A percentile compares a stretch with the other conserved stretches of the same genome.
phyloP scores from a whole-genome alignment of 2,113 vertebrate species.

The Clarias gariepinus region DNA sequence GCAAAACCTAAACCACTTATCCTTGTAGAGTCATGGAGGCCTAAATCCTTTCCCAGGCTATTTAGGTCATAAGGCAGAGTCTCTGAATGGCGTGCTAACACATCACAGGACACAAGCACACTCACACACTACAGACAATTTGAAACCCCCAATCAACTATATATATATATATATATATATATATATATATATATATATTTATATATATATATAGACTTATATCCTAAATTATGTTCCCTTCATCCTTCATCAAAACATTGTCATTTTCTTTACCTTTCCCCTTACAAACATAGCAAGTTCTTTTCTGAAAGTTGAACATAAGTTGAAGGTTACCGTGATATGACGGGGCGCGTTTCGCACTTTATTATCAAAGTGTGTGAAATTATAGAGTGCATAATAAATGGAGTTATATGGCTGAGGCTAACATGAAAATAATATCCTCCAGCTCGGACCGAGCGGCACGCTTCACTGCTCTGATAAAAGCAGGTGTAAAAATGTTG shows the following conservation, averaged over 20 bases:
- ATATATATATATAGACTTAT: constrained; percentile 67
- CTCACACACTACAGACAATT: too few species aligned
- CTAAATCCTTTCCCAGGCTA: too few species aligned
- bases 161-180: too few species aligned
- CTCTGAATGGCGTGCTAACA: too few species aligned
- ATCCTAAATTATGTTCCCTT: neutral
- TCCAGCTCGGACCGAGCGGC: constrained; percentile 71
- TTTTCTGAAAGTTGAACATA: constrained; percentile 75
- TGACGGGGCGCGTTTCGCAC: constrained; percentile 65
- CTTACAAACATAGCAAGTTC: constrained; percentile 60
- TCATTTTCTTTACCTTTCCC: constrained; percentile 62
- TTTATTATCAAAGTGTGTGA: constrained; percentile 77
- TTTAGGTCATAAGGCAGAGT: too few species aligned
- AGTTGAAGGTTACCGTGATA: constrained; percentile 77
- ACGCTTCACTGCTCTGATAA: constrained; percentile 79
- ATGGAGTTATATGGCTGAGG: constrained; percentile 76
- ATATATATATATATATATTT: too few species aligned
- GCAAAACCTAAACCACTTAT: too few species aligned
- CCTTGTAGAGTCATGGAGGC: too few species aligned
- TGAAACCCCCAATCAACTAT: too few species aligned
- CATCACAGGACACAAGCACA: too few species aligned
- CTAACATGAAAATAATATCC: constrained; percentile 81
- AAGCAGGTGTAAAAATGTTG: constrained; percentile 73
- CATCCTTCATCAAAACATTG: neutral
- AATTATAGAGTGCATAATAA: constrained; percentile 81